Base-by-base conservation (phyloP, 2,113 vertebrate genomes). In the Halcyon senegalensis region DNA sequence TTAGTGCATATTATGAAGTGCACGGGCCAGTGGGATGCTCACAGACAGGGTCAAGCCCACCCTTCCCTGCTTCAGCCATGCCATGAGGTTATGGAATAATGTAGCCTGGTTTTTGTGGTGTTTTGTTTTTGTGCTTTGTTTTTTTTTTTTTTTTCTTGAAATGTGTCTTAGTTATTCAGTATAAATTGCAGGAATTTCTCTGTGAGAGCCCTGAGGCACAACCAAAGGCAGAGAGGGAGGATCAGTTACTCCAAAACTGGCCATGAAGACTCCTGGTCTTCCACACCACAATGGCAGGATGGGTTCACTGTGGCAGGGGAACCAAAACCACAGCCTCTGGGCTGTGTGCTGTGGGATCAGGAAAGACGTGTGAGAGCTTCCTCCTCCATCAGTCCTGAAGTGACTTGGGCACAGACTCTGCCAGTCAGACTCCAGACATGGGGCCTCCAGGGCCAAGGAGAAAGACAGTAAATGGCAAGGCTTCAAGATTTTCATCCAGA, bases 401-500 rank as follows among this genome's bases (percentile, higher is more conserved):
- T 18, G 55, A 44, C 37, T 7, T 68, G 30, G 59, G 59, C 41
- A 78, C 0, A 1, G 23, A 13, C 31, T 70, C 56, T 59, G 30
- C 43, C 28, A 44, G 33, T 35, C 24, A 66, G 33, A 31, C 0
- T 0, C 5, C 39, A 48, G 37, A 41, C 18, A 18, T 1, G 3
- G 50, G 20, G 6, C 17, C 20, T 72, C 31, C 28, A 20, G 13
- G 41, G 28, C 44, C 20, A 53, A 31, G 79, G 16, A 74, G n/a
- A 50, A 94, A 67, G 24, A 20, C 30, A 53, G 39, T 43, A 39
- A 62, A 25, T 7, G 66, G 33, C 55, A 44, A 60, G 30, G 24
- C 20, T 87, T 72, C 37, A 27, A 62, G 51, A 48, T 28, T 60
- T 60, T 25, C 56, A 88, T 13, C n/a, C 59, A 81, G 84, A 69